phyloP scores from a whole-genome alignment of 2,797 vertebrate genomes.

The Scolopax bukidnonensis region DNA sequence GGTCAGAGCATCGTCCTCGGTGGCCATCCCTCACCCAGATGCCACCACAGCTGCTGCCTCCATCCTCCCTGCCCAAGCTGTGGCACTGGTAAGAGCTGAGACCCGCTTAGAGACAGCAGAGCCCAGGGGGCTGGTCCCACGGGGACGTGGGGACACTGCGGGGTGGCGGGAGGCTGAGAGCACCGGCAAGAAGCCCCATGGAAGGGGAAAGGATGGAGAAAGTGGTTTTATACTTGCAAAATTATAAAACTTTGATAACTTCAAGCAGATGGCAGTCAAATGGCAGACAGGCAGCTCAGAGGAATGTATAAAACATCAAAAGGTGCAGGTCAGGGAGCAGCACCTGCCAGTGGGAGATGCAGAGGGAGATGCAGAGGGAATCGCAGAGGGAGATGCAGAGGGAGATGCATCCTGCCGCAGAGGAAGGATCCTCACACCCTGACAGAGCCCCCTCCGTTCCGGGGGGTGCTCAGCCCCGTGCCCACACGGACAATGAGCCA shows the following conservation, averaged over 20 bases:
- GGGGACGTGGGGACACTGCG: neutral
- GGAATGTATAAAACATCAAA: slow-evolving; percentile 80
- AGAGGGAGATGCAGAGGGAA: no score
- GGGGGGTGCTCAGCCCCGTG: neutral
- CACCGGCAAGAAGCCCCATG: neutral
- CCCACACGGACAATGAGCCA: neutral
- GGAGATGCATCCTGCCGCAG: no score
- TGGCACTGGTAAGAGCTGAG: neutral
- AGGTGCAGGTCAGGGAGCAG: neutral
- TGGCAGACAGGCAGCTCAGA: slow-evolving; percentile 50
- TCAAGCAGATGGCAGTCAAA: neutral
- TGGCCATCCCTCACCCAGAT: neutral
- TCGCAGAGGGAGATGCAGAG: no score
- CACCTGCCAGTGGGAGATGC: neutral
- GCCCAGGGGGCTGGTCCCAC: neutral
- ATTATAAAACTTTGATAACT: slow-evolving; percentile 67
- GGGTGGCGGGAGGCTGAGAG: neutral
- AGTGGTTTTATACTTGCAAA: neutral
- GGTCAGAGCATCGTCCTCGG: neutral
- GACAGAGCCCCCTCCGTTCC: neutral
- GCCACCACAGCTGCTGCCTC: neutral
- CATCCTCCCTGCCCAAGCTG: neutral
- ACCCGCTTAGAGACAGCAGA: accelerated
- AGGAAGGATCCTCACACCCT: no score
- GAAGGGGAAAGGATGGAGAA: neutral